Conservation (phyloP, 2,888 invertebrate genomes). For the Nezara viridula region DNA sequence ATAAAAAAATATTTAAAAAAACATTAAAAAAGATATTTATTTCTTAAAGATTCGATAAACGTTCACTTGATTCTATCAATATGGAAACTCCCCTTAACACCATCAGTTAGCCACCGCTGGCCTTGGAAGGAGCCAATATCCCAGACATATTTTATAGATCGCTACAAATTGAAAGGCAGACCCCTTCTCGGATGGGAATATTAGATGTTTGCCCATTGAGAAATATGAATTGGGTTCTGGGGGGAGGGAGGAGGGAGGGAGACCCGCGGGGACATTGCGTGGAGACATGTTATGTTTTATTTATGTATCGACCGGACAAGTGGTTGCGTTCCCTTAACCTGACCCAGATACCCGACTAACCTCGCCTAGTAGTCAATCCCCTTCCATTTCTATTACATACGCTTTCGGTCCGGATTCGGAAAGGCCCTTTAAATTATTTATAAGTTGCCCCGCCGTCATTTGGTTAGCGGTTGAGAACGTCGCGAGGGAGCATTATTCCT, state of each 20-base stretch:
- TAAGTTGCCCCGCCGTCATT: background rate
- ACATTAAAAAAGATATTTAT: background rate
- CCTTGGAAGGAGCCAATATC: background rate
- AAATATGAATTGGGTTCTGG: slow-evolving; percentile 25
- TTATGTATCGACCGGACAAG: slow-evolving; percentile 39
- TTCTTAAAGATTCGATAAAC: background rate
- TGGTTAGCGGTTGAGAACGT: background rate
- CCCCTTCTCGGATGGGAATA: background rate
- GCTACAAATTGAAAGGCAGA: slow-evolving; percentile 25
- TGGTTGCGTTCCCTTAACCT: slow-evolving; percentile 33
- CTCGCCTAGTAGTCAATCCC: background rate
- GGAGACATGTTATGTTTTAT: slow-evolving; percentile 46
- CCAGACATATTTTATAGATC: slow-evolving; percentile 10
- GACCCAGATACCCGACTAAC: slow-evolving; percentile 9
- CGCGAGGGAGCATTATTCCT: background rate
- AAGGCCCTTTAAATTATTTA: slow-evolving; percentile 20
- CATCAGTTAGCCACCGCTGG: background rate
- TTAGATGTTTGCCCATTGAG: slow-evolving; percentile 38
- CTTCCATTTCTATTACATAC: slow-evolving; percentile 2
- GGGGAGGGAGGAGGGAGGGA: too few relatives aligned
- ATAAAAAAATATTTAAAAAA: too few relatives aligned
- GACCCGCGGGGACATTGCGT: slow-evolving; percentile 35
- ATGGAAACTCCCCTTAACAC: background rate
- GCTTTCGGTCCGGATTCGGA: background rate
- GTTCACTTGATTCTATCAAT: background rate